Percentiles rank a stretch among this genome's conserved stretches.
Evolutionary conservation across 2,888 invertebrate genomes (phyloP).

Genomic region (Apotomis capreana): DNA sequence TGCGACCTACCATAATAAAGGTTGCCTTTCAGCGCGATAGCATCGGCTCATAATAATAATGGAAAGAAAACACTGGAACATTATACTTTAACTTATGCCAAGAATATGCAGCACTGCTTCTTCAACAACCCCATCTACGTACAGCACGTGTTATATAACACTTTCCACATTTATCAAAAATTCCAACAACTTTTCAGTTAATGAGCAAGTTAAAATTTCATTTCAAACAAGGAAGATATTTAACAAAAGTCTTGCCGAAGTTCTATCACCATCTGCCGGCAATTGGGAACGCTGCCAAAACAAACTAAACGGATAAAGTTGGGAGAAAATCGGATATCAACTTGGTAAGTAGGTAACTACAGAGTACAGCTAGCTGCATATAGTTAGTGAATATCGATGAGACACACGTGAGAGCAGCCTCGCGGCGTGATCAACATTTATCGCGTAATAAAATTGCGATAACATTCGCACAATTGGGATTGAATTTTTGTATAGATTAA

Average conservation of each 20-base stretch:
- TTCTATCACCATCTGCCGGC: constrained; percentile 68
- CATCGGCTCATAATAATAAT: constrained; percentile 7
- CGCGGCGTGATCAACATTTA: background rate
- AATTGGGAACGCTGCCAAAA: constrained; percentile 72
- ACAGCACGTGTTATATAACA: constrained; percentile 4
- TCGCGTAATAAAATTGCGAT: background rate
- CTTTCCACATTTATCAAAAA: constrained; percentile 21
- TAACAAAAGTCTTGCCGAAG: constrained; percentile 57
- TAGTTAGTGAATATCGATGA: constrained; percentile 32
- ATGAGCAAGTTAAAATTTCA: constrained; percentile 51
- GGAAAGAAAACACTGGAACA: constrained; percentile 18
- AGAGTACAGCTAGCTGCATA: constrained; percentile 8
- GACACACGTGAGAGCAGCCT: background rate
- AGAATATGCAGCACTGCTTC: background rate
- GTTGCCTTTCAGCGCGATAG: constrained; percentile 1
- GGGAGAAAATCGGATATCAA: constrained; percentile 60
- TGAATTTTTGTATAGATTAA: too few relatives aligned
- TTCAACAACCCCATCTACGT: background rate
- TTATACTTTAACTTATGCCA: background rate
- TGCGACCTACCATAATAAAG: background rate
- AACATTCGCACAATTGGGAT: background rate
- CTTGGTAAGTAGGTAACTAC: constrained; percentile 51
- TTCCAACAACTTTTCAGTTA: constrained; percentile 27
- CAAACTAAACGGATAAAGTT: constrained; percentile 56
- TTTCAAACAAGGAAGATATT: constrained; percentile 53